phyloP scores from a whole-genome alignment of 2,888 invertebrate species.

The Agelastica alni region DNA sequence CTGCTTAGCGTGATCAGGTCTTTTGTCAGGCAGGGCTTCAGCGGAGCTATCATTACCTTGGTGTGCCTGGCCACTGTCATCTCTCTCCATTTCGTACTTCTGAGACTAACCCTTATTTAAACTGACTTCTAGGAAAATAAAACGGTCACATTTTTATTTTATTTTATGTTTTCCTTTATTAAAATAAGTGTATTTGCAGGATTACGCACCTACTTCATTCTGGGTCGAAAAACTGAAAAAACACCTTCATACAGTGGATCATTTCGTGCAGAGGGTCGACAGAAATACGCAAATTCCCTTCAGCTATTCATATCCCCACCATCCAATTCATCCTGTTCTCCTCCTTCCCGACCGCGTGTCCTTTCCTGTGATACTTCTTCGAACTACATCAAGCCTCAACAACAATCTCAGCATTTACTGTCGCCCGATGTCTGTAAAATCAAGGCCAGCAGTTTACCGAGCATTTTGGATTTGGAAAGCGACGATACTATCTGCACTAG shows the following conservation, averaged over 20 bases:
- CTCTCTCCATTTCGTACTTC: no score
- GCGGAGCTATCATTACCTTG: no score
- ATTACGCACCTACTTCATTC: constrained; percentile 85
- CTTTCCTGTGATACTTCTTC: constrained; percentile 53
- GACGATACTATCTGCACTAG: constrained; percentile 24
- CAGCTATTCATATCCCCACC: constrained; percentile 68
- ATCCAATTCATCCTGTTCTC: constrained; percentile 51
- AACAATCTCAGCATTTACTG: constrained; percentile 60
- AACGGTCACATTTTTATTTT: no score
- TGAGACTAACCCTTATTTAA: no score
- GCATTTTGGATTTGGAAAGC: constrained; percentile 78
- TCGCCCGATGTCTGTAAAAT: constrained; percentile 66
- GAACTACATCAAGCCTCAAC: constrained; percentile 41
- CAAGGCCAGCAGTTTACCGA: constrained; percentile 80
- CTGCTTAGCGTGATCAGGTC: no score
- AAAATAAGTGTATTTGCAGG: constrained; percentile 65
- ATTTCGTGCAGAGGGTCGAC: constrained; percentile 48
- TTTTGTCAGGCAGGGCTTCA: no score
- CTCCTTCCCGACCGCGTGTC: constrained; percentile 52
- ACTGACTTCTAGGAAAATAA: no score
- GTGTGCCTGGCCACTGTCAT: no score
- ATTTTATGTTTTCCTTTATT: no score
- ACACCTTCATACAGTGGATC: constrained; percentile 53
- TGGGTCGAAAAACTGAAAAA: constrained; percentile 68
- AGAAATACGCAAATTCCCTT: constrained; percentile 57